phyloP scores from a whole-genome alignment of 1,140 invertebrate genomes.

The Zophobas atratus region DNA sequence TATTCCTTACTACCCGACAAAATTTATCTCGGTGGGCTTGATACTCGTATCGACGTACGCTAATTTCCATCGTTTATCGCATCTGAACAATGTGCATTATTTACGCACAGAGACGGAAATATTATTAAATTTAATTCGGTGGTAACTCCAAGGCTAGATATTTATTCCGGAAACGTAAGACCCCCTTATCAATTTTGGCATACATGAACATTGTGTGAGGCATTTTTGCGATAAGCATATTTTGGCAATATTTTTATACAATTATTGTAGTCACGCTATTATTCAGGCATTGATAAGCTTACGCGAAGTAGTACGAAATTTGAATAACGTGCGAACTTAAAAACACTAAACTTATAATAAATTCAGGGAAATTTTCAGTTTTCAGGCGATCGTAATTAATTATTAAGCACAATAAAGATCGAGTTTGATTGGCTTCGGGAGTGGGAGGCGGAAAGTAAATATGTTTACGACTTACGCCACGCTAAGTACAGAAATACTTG shows the following conservation, averaged over 20 bases:
- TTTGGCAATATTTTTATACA: constrained; percentile 46
- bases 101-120: constrained; percentile 15
- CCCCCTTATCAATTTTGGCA: constrained; percentile 47
- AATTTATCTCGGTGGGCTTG: constrained; percentile 10
- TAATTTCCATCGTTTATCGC: constrained; percentile 16
- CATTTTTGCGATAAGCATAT: constrained; percentile 46
- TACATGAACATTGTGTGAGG: constrained; percentile 44
- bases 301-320: constrained; percentile 33
- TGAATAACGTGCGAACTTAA: constrained; percentile 40
- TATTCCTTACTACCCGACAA: too few species aligned
- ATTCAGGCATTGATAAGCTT: constrained; percentile 33
- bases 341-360: constrained; percentile 13
- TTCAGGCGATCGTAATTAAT: constrained; percentile 20
- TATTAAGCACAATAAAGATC: constrained; percentile 16
- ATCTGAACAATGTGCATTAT: constrained; percentile 4
- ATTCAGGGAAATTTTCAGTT: constrained; percentile 29
- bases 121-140: constrained; percentile 45
- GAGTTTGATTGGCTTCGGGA: background rate
- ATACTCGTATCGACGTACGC: constrained; percentile 6
- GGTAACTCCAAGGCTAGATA: constrained; percentile 53
- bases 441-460: constrained; percentile 28
- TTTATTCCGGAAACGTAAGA: constrained; percentile 51
- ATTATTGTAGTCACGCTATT: constrained; percentile 39
- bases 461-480: constrained; percentile 17
- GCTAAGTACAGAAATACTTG: constrained; percentile 35